Evolutionary conservation across 35 echinoderm and acorn worm species (phyloP), one percentile per base, ranked within the genome.

Genomic region (Heliocidaris erythrogramma): DNA sequence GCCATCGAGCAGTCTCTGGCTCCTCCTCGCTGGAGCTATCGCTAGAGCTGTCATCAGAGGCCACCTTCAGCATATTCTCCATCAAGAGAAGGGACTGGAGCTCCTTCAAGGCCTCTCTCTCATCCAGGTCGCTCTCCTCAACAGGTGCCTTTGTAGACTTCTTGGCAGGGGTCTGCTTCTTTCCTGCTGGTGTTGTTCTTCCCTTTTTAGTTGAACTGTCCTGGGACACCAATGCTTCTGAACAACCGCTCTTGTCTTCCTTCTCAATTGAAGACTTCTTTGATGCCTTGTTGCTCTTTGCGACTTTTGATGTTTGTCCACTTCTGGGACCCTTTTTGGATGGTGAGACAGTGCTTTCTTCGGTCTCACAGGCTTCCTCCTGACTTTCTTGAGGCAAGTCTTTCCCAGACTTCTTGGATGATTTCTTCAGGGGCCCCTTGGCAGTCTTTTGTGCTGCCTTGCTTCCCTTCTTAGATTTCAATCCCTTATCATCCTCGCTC

Each of bases 21-120:
- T 97, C 95, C 92, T 98, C 97, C 85, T 99, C 98, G 94, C 96
- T 96, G 24, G 95, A 94, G 48, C 91, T 96, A 24, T 56, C 60
- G 32, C 56, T 94, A 31, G 87, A 89, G 87, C 87, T 89, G 32
- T 89, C 87, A 30, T 89, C 87, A 27, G 87, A 89, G 31, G 31
- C 87, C 14, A 89, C 87, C 31, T 32, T 47, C 87, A 89, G 87
- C 87, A 89, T 89, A 13, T 47, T 89, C 87, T 89, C 87, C 87
- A 89, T 14, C 31, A 89, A 6, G 2, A 89, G 87, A 16, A 89
- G 87, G 12, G 87, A 32, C 87, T 89, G 87, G 11, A 89, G 87
- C 87, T 89, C 87, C 47, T 48, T 32, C 87, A 89, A 27, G 87
- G 87, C 87, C 47, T 89, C 87, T 31, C 47, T 89, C 87, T 89